Base-by-base conservation (phyloP, 2,888 invertebrate species). In the Loripinus fragilis region DNA sequence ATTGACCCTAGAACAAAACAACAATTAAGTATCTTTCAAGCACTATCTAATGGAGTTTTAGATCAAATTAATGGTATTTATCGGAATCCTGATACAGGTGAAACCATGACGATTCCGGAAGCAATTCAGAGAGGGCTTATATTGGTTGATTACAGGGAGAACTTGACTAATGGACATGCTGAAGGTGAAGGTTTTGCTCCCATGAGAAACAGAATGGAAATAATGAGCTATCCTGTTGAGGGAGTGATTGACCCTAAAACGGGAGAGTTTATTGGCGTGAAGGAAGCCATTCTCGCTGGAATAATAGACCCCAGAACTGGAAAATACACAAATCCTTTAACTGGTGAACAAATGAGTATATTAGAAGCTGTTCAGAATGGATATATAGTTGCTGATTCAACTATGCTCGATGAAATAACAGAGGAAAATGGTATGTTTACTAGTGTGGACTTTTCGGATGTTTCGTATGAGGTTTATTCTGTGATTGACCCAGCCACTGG, bases 301-400 rank as follows among this genome's bases (percentile, higher is more conserved):
- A 96, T 97, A 75, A 95, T 97, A 89, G 96, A 97, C 90, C 95
- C 96, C 0, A 94, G 95, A 78, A 95, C 95, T 42, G 96, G 96
- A 17, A 95, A 96, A 92, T 95, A 96, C 71, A 86, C 76, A 20
- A 91, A 92, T 71, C 89, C 91, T 20, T 83, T 90, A 0, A 91
- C 91, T 0, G 89, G 89, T 2, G 90, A 91, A 67, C 85, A 89
- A 70, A 84, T 91, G 12, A 96, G 96, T 0, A 94, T 97, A 2
- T 95, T 95, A 89, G 96, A 97, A 91, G 97, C 97, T 10, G 94
- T 97, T 2, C 94, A 95, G 75, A 95, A 95, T 76, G 97, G 97
- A n/a, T 92, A 93, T 35, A 95, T 97, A 83, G 87, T 89, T 23
- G 88, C 88, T 28, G 90, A 90, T 72, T 80, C 89, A 0, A 73